Base-by-base conservation (phyloP, 1,140 invertebrate genomes). In the Orius laevigatus region DNA sequence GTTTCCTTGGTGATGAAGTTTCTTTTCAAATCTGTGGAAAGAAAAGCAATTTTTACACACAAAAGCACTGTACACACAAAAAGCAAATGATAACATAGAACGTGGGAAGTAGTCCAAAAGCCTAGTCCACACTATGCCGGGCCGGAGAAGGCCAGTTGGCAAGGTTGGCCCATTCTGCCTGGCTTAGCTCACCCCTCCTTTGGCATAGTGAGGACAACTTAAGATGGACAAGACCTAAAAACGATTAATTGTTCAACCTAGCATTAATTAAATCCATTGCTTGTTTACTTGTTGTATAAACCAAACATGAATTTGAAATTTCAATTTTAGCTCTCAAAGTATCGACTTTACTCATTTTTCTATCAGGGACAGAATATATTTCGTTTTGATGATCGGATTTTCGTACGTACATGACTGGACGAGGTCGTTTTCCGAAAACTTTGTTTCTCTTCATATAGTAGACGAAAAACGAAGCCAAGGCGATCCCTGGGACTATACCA, bases 401-500 rank as follows among this genome's bases (percentile, higher is more conserved):
- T 20, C 18, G 41, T 51, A 52, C 53, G 36, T 56, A 56, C 55
- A 52, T 56, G 33, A 40, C 42, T 10, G 14, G 19, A 2, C 47
- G 33, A 67, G 6, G 55, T 45, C 56, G 54, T 38, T 53, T 56
- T 33, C 50, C 39, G 42, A 59, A 53, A 20, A 41, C 9, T 11
- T 36, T 31, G 6, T 58, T 51, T 32, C 46, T 38, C 38, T 51
- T 54, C 40, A 53, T 43, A 51, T 83, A 82, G 70, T 87, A 90
- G 9, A 77, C 60, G 3, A 82, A 63, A 53, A 85, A 73, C 2
- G 72, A 67, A 0, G 76, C 47, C 2, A 85, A 57, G 1, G 77
- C 69, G 10, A 77, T 52, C 41, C 75, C 62, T 5, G 87, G 86
- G 32, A 91, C 60, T 41, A 93, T 77, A 5, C 83, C 76, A 52